Evolutionary conservation across 2,888 invertebrate genomes (phyloP), one percentile per base, ranked within the genome.

Genomic region (Caenorhabditis virilis): DNA sequence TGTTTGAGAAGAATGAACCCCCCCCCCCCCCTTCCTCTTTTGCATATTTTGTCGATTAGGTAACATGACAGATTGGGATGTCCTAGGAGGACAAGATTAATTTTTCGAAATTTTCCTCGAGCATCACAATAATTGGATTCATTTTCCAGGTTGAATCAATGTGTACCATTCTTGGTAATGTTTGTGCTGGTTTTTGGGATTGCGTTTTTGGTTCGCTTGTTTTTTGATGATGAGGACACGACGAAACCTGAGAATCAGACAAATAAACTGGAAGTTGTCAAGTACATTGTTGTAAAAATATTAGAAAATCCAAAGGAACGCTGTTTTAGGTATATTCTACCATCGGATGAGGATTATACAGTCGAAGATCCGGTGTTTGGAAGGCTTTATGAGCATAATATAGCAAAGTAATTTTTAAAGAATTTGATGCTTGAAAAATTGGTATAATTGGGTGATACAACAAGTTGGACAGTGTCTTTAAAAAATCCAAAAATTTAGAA

Each of bases 341-440:
- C 64, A 18, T 51, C 38, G 41, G 51, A 47, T 35, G 48, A 58
- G 51, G 64, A 64, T 51, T 51, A 55, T 45, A 64, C 54, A 30
- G 64, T 64, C 30, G 64, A 64, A 43, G 64, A 64, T 41, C 64
- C 64, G 23, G 49, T 64, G 11, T 64, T 64, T 23, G 64, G 64
- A n/a, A 47, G 50, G 49, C 54, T 58, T 41, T 58, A 63, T 54
- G 50, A 57, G 41, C 43, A 57, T 47, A 50, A 58, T 49, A 50
- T 58, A 22, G 56, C 63, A 27, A 56, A 53, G 46, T 30, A 30
- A 9, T 30, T 9, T 9, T 13, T 13, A 30, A 13, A 30, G 6
- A 30, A 30, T 30, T 30, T n/a, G n/a, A n/a, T n/a, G n/a, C n/a
- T n/a, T n/a, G n/a, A n/a, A n/a, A n/a, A n/a, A n/a, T n/a, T n/a